Conservation (phyloP, 1,140 invertebrate genomes). For the Orchestia grillus region DNA sequence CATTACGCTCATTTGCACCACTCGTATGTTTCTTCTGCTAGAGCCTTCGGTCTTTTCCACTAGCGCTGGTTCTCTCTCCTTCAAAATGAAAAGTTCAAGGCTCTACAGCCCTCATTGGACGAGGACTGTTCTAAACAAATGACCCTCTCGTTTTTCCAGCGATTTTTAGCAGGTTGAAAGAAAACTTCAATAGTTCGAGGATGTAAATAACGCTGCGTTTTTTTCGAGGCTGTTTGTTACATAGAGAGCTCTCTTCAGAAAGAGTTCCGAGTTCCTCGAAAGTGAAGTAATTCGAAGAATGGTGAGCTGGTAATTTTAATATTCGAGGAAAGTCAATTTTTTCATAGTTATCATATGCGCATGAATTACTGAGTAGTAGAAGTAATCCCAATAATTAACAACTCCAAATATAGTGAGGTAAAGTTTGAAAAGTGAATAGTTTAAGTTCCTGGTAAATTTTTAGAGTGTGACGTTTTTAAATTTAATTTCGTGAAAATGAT, state of each 20-base stretch:
- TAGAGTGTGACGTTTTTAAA: too few relatives aligned
- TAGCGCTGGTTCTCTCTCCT: neutral
- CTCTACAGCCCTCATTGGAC: neutral
- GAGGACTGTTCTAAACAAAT: neutral
- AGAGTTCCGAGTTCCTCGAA: neutral
- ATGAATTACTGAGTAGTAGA: too few relatives aligned
- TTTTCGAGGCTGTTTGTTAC: neutral
- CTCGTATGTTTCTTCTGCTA: neutral
- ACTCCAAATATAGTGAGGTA: too few relatives aligned
- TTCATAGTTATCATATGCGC: neutral
- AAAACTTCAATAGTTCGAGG: neutral
- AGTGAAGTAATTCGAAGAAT: neutral
- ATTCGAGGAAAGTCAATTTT: neutral
- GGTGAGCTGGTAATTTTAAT: neutral
- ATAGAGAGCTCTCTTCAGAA: neutral
- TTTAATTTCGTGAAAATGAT: too few relatives aligned
- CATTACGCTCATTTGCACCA: neutral
- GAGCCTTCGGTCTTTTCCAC: neutral
- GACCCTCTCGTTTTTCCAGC: neutral
- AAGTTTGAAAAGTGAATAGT: too few relatives aligned
- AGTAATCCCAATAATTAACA: too few relatives aligned
- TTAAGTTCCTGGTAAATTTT: too few relatives aligned
- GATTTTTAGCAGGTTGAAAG: neutral
- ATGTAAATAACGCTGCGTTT: neutral
- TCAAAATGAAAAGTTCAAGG: neutral